phyloP scores from a whole-genome alignment of 2,797 vertebrate genomes.

The Adrianichthys oophorus region DNA sequence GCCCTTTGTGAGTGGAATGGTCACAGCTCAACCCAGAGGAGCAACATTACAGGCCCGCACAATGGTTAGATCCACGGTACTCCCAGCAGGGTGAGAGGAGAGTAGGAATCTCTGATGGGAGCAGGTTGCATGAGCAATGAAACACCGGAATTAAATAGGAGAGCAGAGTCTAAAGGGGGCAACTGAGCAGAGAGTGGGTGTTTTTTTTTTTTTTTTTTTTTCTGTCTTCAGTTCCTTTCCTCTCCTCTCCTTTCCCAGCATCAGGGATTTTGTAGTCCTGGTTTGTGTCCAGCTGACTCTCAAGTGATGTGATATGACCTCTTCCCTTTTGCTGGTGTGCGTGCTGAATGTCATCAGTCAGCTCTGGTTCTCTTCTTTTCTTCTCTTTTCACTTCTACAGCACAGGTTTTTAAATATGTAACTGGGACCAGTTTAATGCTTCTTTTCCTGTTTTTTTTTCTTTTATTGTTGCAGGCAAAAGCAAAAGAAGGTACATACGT shows the following conservation, averaged over 20 bases:
- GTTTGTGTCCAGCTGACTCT: conserved; percentile 63
- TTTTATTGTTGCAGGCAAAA: neutral
- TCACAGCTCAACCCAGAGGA: conserved; percentile 26
- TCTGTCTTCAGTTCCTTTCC: conserved; percentile 19
- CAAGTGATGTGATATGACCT: conserved; percentile 66
- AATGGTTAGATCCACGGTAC: conserved; percentile 27
- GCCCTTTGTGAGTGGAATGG: conserved; percentile 9
- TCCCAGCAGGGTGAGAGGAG: conserved; percentile 14
- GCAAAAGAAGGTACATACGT: neutral
- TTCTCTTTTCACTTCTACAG: conserved; percentile 15
- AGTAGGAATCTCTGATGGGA: conserved; percentile 13
- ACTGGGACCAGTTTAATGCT: neutral
- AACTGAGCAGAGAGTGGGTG: conserved; percentile 10
- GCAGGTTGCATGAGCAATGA: conserved; percentile 31
- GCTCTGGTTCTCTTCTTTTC: conserved; percentile 40
- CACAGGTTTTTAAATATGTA: conserved; percentile 11
- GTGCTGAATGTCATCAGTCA: conserved; percentile 52
- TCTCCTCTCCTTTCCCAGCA: conserved; percentile 26
- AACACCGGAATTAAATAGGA: conserved; percentile 34
- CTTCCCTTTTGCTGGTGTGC: conserved; percentile 64
- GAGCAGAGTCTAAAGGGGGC: conserved; percentile 35
- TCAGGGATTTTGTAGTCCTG: conserved; percentile 26
- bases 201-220: conserved; percentile 16
- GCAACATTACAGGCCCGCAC: conserved; percentile 15
- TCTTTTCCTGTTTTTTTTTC: conserved; percentile 2